A percentile compares a stretch with the other conserved stretches of the same genome.
phyloP scores from a whole-genome alignment of 2,113 vertebrate genomes.

The Bubo bubo region DNA sequence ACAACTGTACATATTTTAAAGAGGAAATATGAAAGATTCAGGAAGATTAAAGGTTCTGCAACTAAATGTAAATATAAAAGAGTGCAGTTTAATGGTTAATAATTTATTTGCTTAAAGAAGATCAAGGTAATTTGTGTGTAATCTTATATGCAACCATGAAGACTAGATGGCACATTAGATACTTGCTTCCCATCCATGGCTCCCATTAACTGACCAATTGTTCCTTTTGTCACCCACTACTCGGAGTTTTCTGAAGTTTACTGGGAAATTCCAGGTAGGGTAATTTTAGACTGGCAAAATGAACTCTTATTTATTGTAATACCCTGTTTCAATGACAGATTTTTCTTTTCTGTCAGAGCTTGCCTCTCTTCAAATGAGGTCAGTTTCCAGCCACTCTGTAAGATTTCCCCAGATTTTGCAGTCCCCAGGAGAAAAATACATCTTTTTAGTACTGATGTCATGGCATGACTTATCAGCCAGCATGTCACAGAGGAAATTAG shows the following conservation, averaged over 20 bases:
- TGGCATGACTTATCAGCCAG: background rate
- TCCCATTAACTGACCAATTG: background rate
- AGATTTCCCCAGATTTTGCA: background rate
- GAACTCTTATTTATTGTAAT: background rate
- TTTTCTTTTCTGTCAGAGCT: background rate
- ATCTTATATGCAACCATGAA: background rate
- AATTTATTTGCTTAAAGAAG: slow-evolving; percentile 6
- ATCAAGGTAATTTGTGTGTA: background rate
- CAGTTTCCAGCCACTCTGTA: background rate
- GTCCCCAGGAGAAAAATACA: background rate
- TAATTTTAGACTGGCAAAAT: background rate
- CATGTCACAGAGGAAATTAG: background rate
- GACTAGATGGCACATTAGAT: background rate
- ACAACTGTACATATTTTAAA: background rate
- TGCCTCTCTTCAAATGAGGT: background rate
- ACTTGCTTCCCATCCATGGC: background rate
- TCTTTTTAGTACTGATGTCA: background rate
- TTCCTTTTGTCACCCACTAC: background rate
- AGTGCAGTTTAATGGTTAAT: background rate
- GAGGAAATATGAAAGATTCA: background rate
- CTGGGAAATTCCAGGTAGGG: background rate
- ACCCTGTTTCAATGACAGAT: background rate
- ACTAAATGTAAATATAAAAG: background rate
- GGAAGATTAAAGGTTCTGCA: background rate
- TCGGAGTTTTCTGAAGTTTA: background rate